Evolutionary conservation across 2,888 invertebrate species (phyloP).

Genomic region (Amphiduros pacificus): DNA sequence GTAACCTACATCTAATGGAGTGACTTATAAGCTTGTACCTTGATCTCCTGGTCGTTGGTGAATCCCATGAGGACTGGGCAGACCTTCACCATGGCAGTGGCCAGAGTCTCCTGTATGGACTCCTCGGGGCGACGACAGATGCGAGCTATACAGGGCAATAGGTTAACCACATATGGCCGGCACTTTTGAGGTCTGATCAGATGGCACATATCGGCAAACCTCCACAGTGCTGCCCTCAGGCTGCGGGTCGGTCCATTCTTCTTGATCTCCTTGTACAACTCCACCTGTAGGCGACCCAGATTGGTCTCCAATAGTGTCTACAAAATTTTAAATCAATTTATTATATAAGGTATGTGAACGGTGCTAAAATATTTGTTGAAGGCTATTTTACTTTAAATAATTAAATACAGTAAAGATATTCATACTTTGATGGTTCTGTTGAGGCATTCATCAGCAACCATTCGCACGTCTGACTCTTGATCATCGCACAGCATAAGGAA

Average conservation of each 20-base stretch:
- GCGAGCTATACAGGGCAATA: slow-evolving; percentile 74
- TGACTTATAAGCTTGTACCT: slow-evolving; percentile 60
- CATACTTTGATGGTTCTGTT: slow-evolving; percentile 75
- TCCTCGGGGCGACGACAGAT: slow-evolving; percentile 75
- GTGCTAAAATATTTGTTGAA: neutral
- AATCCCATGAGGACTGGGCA: slow-evolving; percentile 71
- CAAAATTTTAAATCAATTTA: slow-evolving; percentile 4
- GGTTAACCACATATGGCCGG: slow-evolving; percentile 74
- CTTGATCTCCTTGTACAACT: slow-evolving; percentile 81
- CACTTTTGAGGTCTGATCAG: slow-evolving; percentile 76
- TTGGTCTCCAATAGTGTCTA: slow-evolving; percentile 68
- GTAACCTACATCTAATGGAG: neutral
- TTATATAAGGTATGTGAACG: neutral
- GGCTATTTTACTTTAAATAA: neutral
- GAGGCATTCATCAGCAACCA: slow-evolving; percentile 80
- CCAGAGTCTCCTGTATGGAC: slow-evolving; percentile 71
- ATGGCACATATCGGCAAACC: slow-evolving; percentile 76
- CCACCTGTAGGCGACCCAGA: slow-evolving; percentile 75
- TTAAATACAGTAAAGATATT: neutral
- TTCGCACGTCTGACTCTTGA: slow-evolving; percentile 75
- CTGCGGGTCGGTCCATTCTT: slow-evolving; percentile 74
- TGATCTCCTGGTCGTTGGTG: slow-evolving; percentile 72
- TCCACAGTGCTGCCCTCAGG: slow-evolving; percentile 74
- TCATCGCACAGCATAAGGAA: slow-evolving; percentile 73
- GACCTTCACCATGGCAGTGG: slow-evolving; percentile 69